Percentiles rank a stretch among this genome's conserved stretches.
These are phyloP conservation scores for Drosophila macrospina DNA, from an alignment of 2,888 invertebrate species.

Conservation along the genomic window DNA sequence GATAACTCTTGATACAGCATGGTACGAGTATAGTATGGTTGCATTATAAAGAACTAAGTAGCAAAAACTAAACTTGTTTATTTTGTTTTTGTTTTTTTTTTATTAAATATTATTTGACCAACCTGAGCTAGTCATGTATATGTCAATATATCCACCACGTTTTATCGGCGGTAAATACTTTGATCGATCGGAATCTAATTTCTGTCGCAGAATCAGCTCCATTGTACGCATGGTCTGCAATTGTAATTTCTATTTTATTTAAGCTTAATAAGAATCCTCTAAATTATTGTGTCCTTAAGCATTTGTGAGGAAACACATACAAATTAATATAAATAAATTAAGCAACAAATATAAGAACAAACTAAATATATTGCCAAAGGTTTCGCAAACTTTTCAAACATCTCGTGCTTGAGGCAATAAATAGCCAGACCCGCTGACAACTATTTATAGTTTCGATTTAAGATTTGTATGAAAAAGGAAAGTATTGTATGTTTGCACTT, in stretches of 20 bases:
- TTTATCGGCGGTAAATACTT: constrained; percentile 93
- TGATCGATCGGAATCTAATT: constrained; percentile 90
- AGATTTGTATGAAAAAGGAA: constrained; percentile 73
- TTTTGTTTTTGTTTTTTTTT: constrained; percentile 24
- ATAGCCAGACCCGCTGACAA: constrained; percentile 37
- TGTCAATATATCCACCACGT: constrained; percentile 92
- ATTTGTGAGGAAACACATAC: constrained; percentile 3
- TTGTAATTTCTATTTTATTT: constrained; percentile 38
- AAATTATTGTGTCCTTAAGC: constrained; percentile 9
- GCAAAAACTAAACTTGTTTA: constrained; percentile 50
- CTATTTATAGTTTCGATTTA: constrained; percentile 67
- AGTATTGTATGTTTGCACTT: constrained; percentile 42
- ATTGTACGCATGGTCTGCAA: constrained; percentile 90
- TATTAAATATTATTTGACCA: constrained; percentile 80
- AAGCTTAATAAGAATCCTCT: constrained; percentile 9
- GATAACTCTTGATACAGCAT: constrained; percentile 49
- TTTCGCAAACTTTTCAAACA: constrained; percentile 56
- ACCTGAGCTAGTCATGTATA: constrained; percentile 96
- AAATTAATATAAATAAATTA: constrained; percentile 20
- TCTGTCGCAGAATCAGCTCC: constrained; percentile 90
- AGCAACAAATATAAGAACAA: constrained; percentile 2
- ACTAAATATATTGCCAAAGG: constrained; percentile 2
- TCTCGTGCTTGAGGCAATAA: constrained; percentile 34
- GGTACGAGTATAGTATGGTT: constrained; percentile 26
- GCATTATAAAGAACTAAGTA: constrained; percentile 46